Percentiles rank a stretch among this genome's conserved stretches.
phyloP scores from a whole-genome alignment of 1,140 invertebrate species.

The Harlomillsia oculata region DNA sequence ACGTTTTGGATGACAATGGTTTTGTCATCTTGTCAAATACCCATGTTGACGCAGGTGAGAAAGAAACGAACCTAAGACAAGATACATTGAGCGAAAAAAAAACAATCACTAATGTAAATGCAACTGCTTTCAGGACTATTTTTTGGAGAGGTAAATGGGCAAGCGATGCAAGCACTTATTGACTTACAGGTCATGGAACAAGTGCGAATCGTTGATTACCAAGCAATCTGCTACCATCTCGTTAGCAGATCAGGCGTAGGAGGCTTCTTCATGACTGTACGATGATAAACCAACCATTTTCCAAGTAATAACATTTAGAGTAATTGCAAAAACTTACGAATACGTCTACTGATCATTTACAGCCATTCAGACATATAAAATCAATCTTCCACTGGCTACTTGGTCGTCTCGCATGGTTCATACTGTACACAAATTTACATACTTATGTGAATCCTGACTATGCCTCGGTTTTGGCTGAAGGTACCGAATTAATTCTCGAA shows the following conservation, averaged over 20 bases:
- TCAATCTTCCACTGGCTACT: conserved; percentile 27
- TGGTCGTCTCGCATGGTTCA: conserved; percentile 32
- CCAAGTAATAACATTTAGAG: no score
- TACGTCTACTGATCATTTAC: no score
- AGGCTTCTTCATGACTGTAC: conserved; percentile 39
- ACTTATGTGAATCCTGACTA: conserved; percentile 33
- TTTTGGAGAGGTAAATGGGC: conserved; percentile 88
- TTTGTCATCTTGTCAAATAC: conserved; percentile 69
- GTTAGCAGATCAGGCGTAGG: conserved; percentile 40
- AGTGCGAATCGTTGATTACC: conserved; percentile 75
- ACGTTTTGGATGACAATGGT: conserved; percentile 83
- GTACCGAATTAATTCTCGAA: no score
- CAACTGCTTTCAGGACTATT: conserved; percentile 49
- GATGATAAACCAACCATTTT: no score
- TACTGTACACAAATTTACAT: conserved; percentile 32
- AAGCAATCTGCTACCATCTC: conserved; percentile 71
- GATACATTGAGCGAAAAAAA: no score
- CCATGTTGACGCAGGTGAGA: conserved; percentile 2
- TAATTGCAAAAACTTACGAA: no score
- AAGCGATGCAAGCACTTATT: conserved; percentile 83
- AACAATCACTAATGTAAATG: no score
- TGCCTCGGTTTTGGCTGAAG: conserved; percentile 28
- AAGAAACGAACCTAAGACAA: no score
- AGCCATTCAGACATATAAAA: conserved; percentile 42
- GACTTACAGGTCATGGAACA: conserved; percentile 80